phyloP scores from a whole-genome alignment of 1,140 invertebrate species.

The Manduca sexta region DNA sequence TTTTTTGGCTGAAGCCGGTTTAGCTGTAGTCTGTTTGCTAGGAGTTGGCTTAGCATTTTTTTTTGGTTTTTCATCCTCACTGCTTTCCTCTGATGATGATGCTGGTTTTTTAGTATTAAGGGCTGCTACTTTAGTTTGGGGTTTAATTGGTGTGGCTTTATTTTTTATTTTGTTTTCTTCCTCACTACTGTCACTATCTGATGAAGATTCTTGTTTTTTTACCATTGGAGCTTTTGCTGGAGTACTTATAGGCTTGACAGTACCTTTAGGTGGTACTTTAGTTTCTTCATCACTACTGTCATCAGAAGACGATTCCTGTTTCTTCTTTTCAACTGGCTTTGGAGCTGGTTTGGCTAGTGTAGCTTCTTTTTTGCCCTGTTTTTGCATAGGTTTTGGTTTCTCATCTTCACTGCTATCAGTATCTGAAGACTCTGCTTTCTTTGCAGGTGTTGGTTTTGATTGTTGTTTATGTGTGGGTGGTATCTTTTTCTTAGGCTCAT shows the following conservation, averaged over 20 bases:
- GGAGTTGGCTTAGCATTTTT: conserved; percentile 6
- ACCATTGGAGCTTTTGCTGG: conserved; percentile 10
- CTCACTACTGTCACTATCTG: conserved; percentile 15
- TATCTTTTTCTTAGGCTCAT: conserved; percentile 36
- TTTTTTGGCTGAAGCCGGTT: conserved; percentile 10
- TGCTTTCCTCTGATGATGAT: conserved; percentile 27
- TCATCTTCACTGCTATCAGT: conserved; percentile 24
- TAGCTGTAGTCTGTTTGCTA: background rate
- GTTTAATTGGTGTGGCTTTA: background rate
- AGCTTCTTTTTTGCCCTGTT: conserved; percentile 17
- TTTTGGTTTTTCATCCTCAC: conserved; percentile 25
- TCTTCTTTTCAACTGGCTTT: conserved; percentile 17
- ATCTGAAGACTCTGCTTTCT: conserved; percentile 41
- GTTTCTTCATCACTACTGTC: conserved; percentile 17
- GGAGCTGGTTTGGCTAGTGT: conserved; percentile 7
- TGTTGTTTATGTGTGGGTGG: conserved; percentile 26
- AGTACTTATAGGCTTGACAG: conserved; percentile 18
- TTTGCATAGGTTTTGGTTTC: conserved; percentile 1
- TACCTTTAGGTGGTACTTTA: conserved; percentile 14
- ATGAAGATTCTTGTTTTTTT: conserved; percentile 13
- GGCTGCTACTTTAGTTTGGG: conserved; percentile 12
- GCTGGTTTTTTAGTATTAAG: conserved; percentile 24
- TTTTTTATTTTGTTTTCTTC: conserved; percentile 5
- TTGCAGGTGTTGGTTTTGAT: conserved; percentile 18
- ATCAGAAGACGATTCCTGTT: conserved; percentile 14